phyloP scores from a whole-genome alignment of 2,888 invertebrate genomes.

The Azorinus chamasolen region DNA sequence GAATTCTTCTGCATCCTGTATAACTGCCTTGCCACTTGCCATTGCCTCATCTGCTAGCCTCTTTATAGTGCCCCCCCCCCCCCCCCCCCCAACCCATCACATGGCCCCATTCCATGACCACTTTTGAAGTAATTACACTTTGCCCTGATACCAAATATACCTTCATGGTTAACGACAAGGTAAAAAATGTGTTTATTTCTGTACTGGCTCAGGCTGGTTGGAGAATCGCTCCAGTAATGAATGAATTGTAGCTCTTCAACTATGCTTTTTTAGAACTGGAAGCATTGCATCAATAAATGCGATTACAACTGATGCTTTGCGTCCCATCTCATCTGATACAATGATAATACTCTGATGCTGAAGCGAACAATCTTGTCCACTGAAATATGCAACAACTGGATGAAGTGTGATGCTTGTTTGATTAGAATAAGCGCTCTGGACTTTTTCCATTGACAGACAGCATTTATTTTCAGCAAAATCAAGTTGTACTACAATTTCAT shows the following conservation, averaged over 20 bases:
- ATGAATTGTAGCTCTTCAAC: constrained; percentile 25
- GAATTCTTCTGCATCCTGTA: constrained; percentile 42
- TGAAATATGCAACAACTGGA: constrained; percentile 58
- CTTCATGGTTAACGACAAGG: constrained; percentile 32
- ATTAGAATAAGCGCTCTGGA: constrained; percentile 52
- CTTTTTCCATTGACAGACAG: constrained; percentile 44
- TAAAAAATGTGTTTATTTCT: constrained; percentile 60
- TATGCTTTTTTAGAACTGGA: constrained; percentile 41
- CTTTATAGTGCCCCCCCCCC: constrained; percentile 41
- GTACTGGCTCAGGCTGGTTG: constrained; percentile 63
- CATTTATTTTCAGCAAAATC: constrained; percentile 59
- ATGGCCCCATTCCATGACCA: constrained; percentile 50
- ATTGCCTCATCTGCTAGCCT: constrained; percentile 47
- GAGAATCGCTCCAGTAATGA: constrained; percentile 63
- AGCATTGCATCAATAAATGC: constrained; percentile 54
- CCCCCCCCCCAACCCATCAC: constrained; percentile 55
- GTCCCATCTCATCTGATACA: constrained; percentile 58
- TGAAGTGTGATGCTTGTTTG: constrained; percentile 56
- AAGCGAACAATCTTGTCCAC: constrained; percentile 13
- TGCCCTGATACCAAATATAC: constrained; percentile 11
- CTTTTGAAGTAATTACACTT: constrained; percentile 57
- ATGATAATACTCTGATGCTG: constrained; percentile 49
- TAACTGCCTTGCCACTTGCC: constrained; percentile 15
- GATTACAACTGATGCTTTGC: constrained; percentile 51
- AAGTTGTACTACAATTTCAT: constrained; percentile 36